A percentile compares a stretch with the other conserved stretches of the same genome.
These are phyloP conservation scores for Spodoptera litura DNA, from an alignment of 1,140 invertebrate species.

Conservation along the genomic window DNA sequence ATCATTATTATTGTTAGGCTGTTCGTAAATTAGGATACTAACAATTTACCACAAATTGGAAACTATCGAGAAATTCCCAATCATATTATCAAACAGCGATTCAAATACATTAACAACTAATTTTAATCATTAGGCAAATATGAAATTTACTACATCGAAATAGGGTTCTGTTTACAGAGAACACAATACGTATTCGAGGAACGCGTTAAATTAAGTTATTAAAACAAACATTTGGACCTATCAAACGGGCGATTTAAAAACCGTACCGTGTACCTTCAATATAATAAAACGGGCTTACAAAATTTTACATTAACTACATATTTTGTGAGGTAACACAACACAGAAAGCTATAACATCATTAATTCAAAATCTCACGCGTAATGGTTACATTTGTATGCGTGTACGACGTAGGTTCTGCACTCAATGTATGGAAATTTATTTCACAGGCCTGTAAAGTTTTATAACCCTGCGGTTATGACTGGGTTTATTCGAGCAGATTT, in stretches of 20 bases:
- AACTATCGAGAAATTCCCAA: no score
- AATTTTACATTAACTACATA: slow-evolving; percentile 9
- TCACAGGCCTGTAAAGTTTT: slow-evolving; percentile 60
- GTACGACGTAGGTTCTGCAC: slow-evolving; percentile 34
- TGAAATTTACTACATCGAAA: no score
- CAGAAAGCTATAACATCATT: slow-evolving; percentile 51
- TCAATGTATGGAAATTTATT: slow-evolving; percentile 56
- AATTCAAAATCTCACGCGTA: slow-evolving; percentile 50
- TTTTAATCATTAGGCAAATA: not conserved
- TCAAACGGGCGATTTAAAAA: not conserved
- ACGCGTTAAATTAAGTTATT: no score
- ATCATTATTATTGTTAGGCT: no score
- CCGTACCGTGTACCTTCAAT: not conserved
- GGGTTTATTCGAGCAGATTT: slow-evolving; percentile 61
- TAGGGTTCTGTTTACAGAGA: no score
- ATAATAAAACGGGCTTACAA: no score
- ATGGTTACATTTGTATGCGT: slow-evolving; percentile 51
- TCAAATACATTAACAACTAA: not conserved
- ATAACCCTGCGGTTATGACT: slow-evolving; percentile 58
- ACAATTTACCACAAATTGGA: no score
- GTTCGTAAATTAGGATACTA: no score
- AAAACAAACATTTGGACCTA: no score
- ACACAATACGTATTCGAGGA: no score
- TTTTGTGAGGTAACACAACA: slow-evolving; percentile 9
- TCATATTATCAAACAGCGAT: not conserved